A percentile compares a stretch with the other conserved stretches of the same genome.
These are phyloP conservation scores for Erinaceus europaeus DNA, from an alignment of 2,113 vertebrate genomes.

Conservation along the genomic window DNA sequence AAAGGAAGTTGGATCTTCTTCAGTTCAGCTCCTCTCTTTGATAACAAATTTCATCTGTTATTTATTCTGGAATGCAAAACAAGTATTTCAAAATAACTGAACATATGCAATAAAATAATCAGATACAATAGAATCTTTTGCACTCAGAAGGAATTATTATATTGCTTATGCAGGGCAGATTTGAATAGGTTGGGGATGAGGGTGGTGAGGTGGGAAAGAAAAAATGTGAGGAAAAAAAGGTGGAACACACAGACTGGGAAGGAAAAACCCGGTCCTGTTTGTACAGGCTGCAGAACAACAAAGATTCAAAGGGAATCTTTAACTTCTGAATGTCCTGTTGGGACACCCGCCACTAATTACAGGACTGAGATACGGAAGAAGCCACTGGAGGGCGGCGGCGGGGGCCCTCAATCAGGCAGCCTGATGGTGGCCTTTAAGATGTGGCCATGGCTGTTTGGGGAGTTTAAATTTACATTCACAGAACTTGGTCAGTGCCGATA, in stretches of 20 bases:
- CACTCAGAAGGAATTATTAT: neutral
- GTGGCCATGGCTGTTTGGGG: conserved; percentile 60
- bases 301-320: conserved; percentile 46
- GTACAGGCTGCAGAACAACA: conserved; percentile 51
- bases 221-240: neutral
- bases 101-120: neutral
- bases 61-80: neutral
- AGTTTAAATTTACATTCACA: conserved; percentile 60
- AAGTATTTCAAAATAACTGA: neutral
- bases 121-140: neutral
- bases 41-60: neutral
- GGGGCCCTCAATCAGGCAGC: neutral
- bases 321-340: conserved; percentile 31
- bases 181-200: neutral
- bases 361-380: conserved; percentile 56
- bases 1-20: neutral
- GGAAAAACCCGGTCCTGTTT: conserved; percentile 46
- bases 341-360: conserved; percentile 68
- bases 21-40: neutral
- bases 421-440: conserved; percentile 53
- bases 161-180: conserved; percentile 1
- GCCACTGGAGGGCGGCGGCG: conserved; percentile 59
- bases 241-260: neutral
- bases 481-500: conserved; percentile 49
- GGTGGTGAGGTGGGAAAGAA: neutral